phyloP scores from a whole-genome alignment of 2,113 vertebrate species.

The Phaethon lepturus region DNA sequence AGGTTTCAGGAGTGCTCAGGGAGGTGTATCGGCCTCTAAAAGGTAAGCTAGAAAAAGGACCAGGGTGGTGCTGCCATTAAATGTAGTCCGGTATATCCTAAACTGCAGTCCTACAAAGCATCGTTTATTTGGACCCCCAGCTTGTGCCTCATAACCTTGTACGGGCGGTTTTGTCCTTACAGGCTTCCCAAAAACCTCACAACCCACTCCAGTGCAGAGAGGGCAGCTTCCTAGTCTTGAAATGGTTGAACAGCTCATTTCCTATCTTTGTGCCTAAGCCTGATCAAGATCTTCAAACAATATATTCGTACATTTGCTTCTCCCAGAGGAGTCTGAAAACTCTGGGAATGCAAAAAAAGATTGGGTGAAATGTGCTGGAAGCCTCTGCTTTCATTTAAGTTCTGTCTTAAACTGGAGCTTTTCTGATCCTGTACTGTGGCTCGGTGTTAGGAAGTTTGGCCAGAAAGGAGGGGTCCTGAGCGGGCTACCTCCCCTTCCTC shows the following conservation, averaged over 20 bases:
- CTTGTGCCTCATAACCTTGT: background rate
- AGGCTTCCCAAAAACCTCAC: background rate
- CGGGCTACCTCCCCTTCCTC: background rate
- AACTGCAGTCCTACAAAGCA: background rate
- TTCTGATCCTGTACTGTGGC: background rate
- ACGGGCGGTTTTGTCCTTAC: background rate
- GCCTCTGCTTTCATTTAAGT: background rate
- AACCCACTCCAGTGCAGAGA: accelerated
- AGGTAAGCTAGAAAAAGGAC: background rate
- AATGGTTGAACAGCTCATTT: background rate
- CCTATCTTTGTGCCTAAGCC: background rate
- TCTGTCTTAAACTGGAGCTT: background rate
- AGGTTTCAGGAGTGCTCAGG: background rate
- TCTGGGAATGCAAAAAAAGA: background rate
- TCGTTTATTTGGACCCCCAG: background rate
- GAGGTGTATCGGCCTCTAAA: background rate
- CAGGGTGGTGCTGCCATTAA: background rate
- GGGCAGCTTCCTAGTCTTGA: background rate
- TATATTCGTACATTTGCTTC: background rate
- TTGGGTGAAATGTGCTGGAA: background rate
- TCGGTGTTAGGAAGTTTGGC: background rate
- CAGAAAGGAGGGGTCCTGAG: background rate
- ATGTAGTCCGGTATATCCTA: background rate
- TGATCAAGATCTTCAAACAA: background rate
- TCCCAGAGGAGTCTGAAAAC: background rate